Base-by-base conservation (phyloP, 2,888 invertebrate species). In the Lapara coniferarum region DNA sequence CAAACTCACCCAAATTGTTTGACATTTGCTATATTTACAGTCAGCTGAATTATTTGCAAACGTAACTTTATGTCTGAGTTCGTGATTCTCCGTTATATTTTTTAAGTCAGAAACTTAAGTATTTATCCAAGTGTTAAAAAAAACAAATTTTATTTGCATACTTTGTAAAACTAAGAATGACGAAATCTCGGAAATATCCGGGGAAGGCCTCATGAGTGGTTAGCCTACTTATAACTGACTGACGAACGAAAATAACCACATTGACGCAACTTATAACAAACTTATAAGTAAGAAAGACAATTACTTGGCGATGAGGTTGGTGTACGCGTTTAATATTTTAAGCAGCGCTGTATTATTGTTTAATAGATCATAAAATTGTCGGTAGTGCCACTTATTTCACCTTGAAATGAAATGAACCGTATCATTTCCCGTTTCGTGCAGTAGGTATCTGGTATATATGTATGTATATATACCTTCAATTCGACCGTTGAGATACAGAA, bases 341-440 rank as follows among this genome's bases (percentile, higher is more conserved):
- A 25, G 37, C 30, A 68, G n/a, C n/a, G 51, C 59, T 53, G 25
- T 68, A 37, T 69, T 74, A 72, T 71, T 71, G 52, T 71, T 68
- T 70, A 69, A 66, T 73, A 68, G 71, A 77, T 76, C 74, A 73
- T 75, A 77, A 78, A 75, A 76, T 78, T 78, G 77, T 76, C 78
- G 14, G 68, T 25, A 63, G 44, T 25, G 52, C 44, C 53, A 59
- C 68, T 69, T 68, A 73, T 77, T 80, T 78, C 84, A 81, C 81
- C 82, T 81, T 81, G 84, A 85, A 89, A 90, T 85, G 82, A 87
- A 90, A 88, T 89, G 86, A 90, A 91, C 91, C 89, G 91, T 91
- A 90, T 88, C 87, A 91, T 90, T 89, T 91, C 91, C 91, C 91
- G 91, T 91, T 91, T 86, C 77, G 85, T 87, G 85, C 86, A 87